Evolutionary conservation across 2,888 invertebrate species (phyloP), one percentile per base, ranked within the genome.

Genomic region (Luperina testacea): DNA sequence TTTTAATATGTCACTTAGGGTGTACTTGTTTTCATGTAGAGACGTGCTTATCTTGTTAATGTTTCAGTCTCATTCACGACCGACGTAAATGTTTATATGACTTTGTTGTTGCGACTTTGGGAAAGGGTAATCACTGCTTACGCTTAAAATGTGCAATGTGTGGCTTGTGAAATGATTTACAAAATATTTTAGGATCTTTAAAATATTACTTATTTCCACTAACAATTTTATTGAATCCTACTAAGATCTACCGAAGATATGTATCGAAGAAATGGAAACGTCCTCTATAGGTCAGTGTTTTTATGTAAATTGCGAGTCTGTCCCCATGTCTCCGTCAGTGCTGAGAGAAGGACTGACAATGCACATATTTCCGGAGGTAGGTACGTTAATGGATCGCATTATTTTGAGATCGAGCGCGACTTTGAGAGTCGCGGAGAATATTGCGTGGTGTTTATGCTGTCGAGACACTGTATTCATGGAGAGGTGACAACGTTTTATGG

Each of bases 351-450:
- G 85, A 83, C 88, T 89, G 92, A 91, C 91, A 92, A 89, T 90
- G 86, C 87, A 85, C 87, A 91, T 92, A 92, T 93, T 92, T 93
- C 92, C 91, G 91, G 89, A 89, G 87, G 80, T 87, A 89, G 87
- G 80, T 87, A 92, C 91, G 87, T 91, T 94, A 95, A 95, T 94
- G 93, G 92, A 85, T 82, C 87, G 91, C 90, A 92, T 94, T 93
- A 94, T 94, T 94, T 94, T 89, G 90, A 90, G 86, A 89, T 91
- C 86, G 88, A 77, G 72, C 86, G 88, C 77, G 72, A 75, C 75
- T 89, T 90, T 84, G 88, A 77, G 70, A 77, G 77, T 57, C 69
- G 80, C 64, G n/a, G 32, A 38, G 71, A 48, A 71, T 79, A 74
- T 61, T 57, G 61, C 32, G 32, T 85, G 68, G 75, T 80, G 81